A percentile compares a stretch with the other conserved stretches of the same genome.
Conservation (phyloP, 2,888 invertebrate genomes). For the Apotomis capreana region DNA sequence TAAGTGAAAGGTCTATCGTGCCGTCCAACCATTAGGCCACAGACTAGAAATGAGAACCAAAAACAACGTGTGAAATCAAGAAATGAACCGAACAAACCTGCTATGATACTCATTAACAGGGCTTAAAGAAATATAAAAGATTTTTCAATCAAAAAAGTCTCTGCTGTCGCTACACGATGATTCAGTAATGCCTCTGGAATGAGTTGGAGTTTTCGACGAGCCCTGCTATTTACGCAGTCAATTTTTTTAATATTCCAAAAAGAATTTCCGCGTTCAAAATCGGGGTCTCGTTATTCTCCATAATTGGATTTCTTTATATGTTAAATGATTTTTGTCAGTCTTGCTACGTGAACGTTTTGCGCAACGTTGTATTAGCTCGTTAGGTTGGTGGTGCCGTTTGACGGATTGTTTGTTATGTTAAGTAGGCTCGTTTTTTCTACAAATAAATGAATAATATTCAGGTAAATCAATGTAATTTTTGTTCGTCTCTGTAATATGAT, state of each 20-base stretch:
- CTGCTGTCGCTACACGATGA: conserved; percentile 41
- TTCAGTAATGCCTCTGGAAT: conserved; percentile 41
- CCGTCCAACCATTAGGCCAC: no score
- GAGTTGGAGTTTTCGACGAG: conserved; percentile 44
- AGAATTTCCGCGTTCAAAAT: conserved; percentile 59
- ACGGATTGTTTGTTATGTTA: conserved; percentile 12
- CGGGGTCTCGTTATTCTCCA: conserved; percentile 58
- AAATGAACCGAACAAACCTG: not conserved
- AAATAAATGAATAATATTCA: not conserved
- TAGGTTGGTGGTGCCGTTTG: conserved; percentile 20
- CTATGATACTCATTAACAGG: not conserved
- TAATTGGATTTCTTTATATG: conserved; percentile 57
- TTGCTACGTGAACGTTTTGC: conserved; percentile 35
- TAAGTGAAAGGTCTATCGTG: no score
- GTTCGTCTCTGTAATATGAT: not conserved
- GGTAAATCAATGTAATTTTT: not conserved
- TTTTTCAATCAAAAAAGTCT: conserved; percentile 26
- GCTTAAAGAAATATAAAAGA: conserved; percentile 19
- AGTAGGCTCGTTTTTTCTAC: conserved; percentile 3
- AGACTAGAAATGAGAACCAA: no score
- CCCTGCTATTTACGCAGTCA: conserved; percentile 55
- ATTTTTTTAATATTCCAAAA: conserved; percentile 55
- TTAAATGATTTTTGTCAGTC: conserved; percentile 52
- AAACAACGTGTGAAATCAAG: no score
- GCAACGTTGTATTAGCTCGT: conserved; percentile 28